These are phyloP conservation scores for Nibea coibor DNA, from an alignment of 2,113 vertebrate genomes.

Conservation along the genomic window DNA sequence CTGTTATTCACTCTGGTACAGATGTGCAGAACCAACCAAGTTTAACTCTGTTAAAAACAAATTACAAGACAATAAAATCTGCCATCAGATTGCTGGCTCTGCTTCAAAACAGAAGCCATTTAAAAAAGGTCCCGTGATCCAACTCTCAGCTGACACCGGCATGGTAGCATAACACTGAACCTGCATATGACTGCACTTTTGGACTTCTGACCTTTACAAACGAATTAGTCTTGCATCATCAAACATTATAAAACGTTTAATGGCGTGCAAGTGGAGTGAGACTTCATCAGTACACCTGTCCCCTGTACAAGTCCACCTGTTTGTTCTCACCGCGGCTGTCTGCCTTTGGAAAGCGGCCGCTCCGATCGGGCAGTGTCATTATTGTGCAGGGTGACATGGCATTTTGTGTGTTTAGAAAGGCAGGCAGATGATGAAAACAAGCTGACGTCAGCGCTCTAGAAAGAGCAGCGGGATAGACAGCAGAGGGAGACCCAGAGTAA, in stretches of 20 bases:
- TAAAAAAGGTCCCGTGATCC: background rate
- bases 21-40: no score
- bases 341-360: background rate
- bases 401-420: constrained; percentile 38
- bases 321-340: constrained; percentile 15
- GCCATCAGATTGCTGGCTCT: background rate
- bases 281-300: background rate
- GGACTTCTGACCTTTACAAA: constrained; percentile 32
- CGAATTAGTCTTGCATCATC: background rate
- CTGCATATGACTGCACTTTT: constrained; percentile 20
- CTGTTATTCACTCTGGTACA: no score
- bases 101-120: no score
- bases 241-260: background rate
- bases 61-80: background rate
- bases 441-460: constrained; percentile 65
- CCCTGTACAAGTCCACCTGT: background rate
- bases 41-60: no score
- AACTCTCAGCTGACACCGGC: background rate
- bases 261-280: constrained; percentile 7
- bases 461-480: constrained; percentile 45
- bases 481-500: constrained; percentile 26
- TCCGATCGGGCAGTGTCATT: constrained; percentile 13
- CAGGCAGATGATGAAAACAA: constrained; percentile 42
- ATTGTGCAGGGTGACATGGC: constrained; percentile 13
- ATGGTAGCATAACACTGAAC: background rate